Percentiles rank a stretch among this genome's conserved stretches.
phyloP scores from a whole-genome alignment of 2,113 vertebrate species.

The Aramus guarauna region DNA sequence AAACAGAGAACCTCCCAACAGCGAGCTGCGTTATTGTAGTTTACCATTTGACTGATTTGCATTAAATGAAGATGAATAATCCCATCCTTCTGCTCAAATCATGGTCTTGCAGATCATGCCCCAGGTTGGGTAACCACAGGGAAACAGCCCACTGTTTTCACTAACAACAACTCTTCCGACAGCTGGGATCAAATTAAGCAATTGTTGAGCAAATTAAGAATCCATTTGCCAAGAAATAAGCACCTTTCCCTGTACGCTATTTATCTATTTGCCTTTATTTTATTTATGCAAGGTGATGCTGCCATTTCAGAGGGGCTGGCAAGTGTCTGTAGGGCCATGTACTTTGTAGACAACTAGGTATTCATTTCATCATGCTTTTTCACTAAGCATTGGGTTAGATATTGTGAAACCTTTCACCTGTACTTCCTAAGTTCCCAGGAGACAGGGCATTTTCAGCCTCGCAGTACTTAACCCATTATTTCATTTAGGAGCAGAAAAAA shows the following conservation, averaged over 20 bases:
- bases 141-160: background rate
- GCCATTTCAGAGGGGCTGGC: background rate
- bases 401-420: background rate
- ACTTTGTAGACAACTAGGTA: background rate
- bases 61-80: slow-evolving; percentile 11
- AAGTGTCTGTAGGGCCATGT: background rate
- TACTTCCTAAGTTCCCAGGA: background rate
- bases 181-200: background rate
- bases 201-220: background rate
- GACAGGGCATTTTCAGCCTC: background rate
- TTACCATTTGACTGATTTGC: background rate
- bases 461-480: background rate
- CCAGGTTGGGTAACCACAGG: background rate
- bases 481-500: background rate
- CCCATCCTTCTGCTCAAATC: background rate
- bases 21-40: background rate
- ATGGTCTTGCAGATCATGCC: background rate
- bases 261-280: background rate
- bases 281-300: background rate
- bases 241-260: background rate
- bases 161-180: background rate
- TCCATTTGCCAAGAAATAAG: background rate
- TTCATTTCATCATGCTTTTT: background rate
- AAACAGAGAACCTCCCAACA: background rate
- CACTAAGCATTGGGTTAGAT: background rate